Base-by-base conservation (phyloP, 2,888 invertebrate species). In the Coelinius sp. region DNA sequence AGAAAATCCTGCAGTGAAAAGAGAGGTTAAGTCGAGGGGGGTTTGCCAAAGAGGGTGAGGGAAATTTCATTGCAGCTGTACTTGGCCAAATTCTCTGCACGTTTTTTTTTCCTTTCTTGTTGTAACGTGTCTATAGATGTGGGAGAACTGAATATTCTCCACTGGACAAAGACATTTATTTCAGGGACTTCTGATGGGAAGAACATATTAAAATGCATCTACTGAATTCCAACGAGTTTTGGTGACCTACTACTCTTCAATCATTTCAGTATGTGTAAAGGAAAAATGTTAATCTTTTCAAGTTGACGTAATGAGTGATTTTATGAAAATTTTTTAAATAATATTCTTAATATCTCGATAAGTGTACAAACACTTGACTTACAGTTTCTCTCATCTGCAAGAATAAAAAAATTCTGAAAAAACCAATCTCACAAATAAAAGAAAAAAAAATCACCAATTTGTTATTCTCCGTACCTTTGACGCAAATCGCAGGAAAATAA, bases 41-140 rank as follows among this genome's bases (percentile, higher is more conserved):
- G 22, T 17, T 49, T 20, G 49, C 20, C 20, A 20, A 20, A 22
- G n/a, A 22, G 52, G 52, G 24, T 8, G 24, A 52, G 24, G 12
- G 52, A 22, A 22, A 52, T 22, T 52, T 52, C 49, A 49, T 8
- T 56, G 56, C 56, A 56, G 56, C 56, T 56, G 56, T 56, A 12
- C 27, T 7, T n/a, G 70, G 44, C 53, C 56, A 24, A 70, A 70
- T 70, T 70, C 65, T 25, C 44, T 49, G 41, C 56, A 70, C 56
- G 53, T 70, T 70, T 64, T 56, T 70, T 70, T 64, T 35, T 41
- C 24, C 10, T 38, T 20, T n/a, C 38, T 69, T 22, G 46, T 69
- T 62, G 27, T 10, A 44, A 17, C 20, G 8, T 49, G 10, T 49
- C 10, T 20, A 20, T 17, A 7, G 6, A 10, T 17, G 17, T 17